Evolutionary conservation across 1,140 invertebrate species (phyloP), one percentile per base, ranked within the genome.

Genomic region (Brachionus manjavacas): DNA sequence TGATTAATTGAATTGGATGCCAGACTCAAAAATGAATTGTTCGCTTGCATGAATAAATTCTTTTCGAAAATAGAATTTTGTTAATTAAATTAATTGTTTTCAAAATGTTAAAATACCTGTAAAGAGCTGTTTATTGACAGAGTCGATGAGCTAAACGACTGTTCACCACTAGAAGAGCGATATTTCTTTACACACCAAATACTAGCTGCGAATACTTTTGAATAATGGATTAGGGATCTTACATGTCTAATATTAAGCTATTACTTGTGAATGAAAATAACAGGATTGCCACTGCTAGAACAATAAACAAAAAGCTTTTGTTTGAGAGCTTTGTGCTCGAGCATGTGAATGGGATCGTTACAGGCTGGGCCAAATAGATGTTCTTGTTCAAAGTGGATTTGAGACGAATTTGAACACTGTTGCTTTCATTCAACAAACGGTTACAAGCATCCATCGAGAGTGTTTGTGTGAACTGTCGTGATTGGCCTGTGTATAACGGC

Each of bases 101-200:
- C 6, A 2, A n/a, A 39, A 8, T n/a, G n/a, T n/a, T n/a, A n/a
- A n/a, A 3, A 6, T 72, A 72, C 68, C 35, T 72, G 68, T 72
- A 72, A 72, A 72, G 68, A 72, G 35, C 68, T 72, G 68, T 72
- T 72, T 72, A 72, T 72, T 72, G 68, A 72, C 35, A 72, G n/a
- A 39, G 35, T 35, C 4, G 35, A 41, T 39, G 68, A 72, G 31
- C 7, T 35, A 35, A 41, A 41, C n/a, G 68, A 72, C n/a, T 35
- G 68, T 9, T 39, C 14, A 11, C 1, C 3, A 16, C 31, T 72
- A n/a, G n/a, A n/a, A n/a, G n/a, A 28, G 28, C 28, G 28, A 28
- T 28, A 28, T 28, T 28, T 28, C 1, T 28, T 28, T 28, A 28
- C 28, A 49, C 46, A 49, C 8, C 46, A 49, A 3, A 49, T 49